phyloP scores from a whole-genome alignment of 2,113 vertebrate genomes.

The Nymphicus hollandicus region DNA sequence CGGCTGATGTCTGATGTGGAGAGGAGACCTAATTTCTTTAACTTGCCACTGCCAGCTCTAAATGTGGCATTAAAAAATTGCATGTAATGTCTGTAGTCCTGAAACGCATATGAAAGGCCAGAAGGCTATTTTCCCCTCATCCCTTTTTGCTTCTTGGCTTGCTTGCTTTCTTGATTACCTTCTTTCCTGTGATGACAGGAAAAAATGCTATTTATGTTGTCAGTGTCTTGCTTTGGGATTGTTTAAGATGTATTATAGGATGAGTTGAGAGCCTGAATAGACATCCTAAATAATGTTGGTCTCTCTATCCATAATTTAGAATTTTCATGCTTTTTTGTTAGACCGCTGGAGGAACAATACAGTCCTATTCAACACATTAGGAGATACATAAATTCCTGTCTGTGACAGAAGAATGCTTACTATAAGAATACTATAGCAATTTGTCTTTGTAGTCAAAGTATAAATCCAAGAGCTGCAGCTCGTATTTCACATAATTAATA shows the following conservation, averaged over 20 bases:
- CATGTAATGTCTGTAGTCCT: background rate
- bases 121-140: background rate
- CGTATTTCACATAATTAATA: background rate
- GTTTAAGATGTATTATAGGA: background rate
- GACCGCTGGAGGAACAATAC: background rate
- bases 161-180: background rate
- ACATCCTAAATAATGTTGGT: background rate
- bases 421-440: background rate
- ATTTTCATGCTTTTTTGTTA: background rate
- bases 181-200: background rate
- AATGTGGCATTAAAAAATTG: background rate
- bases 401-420: background rate
- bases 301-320: background rate
- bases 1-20: background rate
- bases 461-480: background rate
- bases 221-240: background rate
- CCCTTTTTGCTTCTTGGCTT: background rate
- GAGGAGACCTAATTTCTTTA: background rate
- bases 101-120: background rate
- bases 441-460: background rate
- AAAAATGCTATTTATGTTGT: rapidly evolving
- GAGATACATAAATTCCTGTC: background rate
- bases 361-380: background rate
- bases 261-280: background rate
- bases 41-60: background rate